Evolutionary conservation across 2,797 vertebrate genomes (phyloP).

Genomic region (Steatocranus sp.): DNA sequence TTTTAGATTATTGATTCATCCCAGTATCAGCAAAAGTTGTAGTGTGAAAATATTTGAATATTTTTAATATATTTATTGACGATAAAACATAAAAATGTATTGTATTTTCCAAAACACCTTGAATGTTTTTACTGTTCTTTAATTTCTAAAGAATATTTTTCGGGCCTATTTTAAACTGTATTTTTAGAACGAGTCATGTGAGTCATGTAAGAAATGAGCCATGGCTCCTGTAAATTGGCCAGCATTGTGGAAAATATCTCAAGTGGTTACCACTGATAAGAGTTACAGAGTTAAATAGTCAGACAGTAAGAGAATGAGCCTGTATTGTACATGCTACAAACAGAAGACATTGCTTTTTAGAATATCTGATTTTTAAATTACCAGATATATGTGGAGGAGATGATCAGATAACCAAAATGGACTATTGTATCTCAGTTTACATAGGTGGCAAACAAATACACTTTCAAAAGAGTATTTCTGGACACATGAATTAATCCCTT

Average conservation of each 20-base stretch:
- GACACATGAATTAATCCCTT: conserved; percentile 67
- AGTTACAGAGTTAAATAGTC: background rate
- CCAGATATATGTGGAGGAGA: conserved; percentile 11
- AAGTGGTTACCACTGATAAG: background rate
- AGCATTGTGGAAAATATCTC: background rate
- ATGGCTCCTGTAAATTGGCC: background rate
- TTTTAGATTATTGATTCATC: background rate
- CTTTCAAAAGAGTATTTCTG: conserved; percentile 65
- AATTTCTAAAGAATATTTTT: background rate
- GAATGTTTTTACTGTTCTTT: background rate
- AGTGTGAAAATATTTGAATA: background rate
- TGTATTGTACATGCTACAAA: background rate
- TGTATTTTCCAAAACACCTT: background rate
- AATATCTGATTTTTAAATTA: conserved; percentile 8
- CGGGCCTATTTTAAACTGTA: background rate
- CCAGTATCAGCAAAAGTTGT: background rate
- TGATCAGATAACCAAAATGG: conserved; percentile 61
- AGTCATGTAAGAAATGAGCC: background rate
- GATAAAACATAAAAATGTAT: background rate
- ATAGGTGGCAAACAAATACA: conserved; percentile 61
- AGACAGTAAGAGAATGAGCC: background rate
- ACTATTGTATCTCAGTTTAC: conserved; percentile 53
- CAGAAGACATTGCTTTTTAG: background rate
- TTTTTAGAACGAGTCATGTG: background rate
- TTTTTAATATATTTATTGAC: background rate